phyloP scores from a whole-genome alignment of 1,140 invertebrate genomes.

The Drosophila erecta region DNA sequence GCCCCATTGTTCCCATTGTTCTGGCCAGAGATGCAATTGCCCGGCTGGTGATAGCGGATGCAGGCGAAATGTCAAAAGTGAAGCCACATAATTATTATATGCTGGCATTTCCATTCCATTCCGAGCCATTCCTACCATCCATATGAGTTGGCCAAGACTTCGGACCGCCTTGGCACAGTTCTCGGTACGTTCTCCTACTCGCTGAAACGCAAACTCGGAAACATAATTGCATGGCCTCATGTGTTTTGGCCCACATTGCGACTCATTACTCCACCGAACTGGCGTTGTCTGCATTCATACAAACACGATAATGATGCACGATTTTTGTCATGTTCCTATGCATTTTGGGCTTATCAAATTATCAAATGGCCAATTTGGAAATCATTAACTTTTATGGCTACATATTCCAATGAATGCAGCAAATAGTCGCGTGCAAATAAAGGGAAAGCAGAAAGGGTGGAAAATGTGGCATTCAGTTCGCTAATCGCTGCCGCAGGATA shows the following conservation, averaged over 20 bases:
- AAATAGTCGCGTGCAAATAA: slow-evolving; percentile 49
- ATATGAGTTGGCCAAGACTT: slow-evolving; percentile 12
- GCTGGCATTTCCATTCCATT: slow-evolving; percentile 11
- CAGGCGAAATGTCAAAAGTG: slow-evolving; percentile 76
- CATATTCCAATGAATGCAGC: slow-evolving; percentile 60
- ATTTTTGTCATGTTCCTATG: slow-evolving; percentile 44
- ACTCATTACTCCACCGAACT: slow-evolving; percentile 33
- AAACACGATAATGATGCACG: slow-evolving; percentile 44
- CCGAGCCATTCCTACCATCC: not conserved
- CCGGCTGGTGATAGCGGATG: slow-evolving; percentile 34
- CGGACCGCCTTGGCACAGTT: slow-evolving; percentile 53
- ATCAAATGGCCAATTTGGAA: slow-evolving; percentile 65
- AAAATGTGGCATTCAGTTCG: slow-evolving; percentile 49
- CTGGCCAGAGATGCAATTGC: slow-evolving; percentile 54
- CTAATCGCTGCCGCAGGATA: slow-evolving; percentile 57
- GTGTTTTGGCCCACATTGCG: slow-evolving; percentile 40
- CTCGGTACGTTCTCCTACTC: slow-evolving; percentile 12
- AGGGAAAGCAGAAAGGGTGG: slow-evolving; percentile 5
- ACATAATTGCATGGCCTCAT: slow-evolving; percentile 40
- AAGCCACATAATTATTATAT: slow-evolving; percentile 67
- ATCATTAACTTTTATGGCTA: slow-evolving; percentile 73
- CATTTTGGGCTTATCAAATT: slow-evolving; percentile 44
- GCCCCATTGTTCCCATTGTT: slow-evolving; percentile 60
- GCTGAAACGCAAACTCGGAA: not conserved
- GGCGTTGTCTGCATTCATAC: too few relatives aligned